phyloP scores from a whole-genome alignment of 2,888 invertebrate species.

The Argyresthia goedartella region DNA sequence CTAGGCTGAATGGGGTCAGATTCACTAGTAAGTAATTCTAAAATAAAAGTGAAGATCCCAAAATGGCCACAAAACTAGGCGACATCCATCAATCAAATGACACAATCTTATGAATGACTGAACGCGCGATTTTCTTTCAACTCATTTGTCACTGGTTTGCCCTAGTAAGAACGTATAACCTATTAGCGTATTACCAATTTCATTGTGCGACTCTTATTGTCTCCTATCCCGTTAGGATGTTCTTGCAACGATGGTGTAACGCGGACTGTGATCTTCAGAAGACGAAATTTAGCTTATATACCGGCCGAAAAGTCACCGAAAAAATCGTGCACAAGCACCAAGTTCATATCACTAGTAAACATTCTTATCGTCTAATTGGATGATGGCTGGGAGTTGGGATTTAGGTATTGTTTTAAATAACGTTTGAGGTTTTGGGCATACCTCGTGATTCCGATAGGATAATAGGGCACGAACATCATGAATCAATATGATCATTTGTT shows the following conservation, averaged over 20 bases:
- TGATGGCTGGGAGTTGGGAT: not conserved
- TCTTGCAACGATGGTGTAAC: not conserved
- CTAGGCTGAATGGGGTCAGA: no score
- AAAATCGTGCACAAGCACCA: slow-evolving; percentile 38
- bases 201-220: not conserved
- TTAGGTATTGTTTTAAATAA: not conserved
- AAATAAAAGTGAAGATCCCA: not conserved
- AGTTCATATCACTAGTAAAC: slow-evolving; percentile 2
- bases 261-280: not conserved
- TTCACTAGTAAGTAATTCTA: no score
- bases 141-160: slow-evolving; percentile 1
- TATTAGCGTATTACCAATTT: not conserved
- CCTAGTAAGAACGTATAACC: no score
- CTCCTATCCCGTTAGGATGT: slow-evolving; percentile 1
- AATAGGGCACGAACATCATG: no score
- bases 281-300: slow-evolving; percentile 45
- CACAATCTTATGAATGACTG: not conserved
- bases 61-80: not conserved
- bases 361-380: slow-evolving; percentile 2
- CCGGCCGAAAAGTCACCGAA: slow-evolving; percentile 45
- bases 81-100: not conserved
- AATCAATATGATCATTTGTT: no score
- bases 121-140: not conserved
- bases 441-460: not conserved
- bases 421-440: not conserved